phyloP scores from a whole-genome alignment of 2,113 vertebrate genomes.

The Corythornis cristatus region DNA sequence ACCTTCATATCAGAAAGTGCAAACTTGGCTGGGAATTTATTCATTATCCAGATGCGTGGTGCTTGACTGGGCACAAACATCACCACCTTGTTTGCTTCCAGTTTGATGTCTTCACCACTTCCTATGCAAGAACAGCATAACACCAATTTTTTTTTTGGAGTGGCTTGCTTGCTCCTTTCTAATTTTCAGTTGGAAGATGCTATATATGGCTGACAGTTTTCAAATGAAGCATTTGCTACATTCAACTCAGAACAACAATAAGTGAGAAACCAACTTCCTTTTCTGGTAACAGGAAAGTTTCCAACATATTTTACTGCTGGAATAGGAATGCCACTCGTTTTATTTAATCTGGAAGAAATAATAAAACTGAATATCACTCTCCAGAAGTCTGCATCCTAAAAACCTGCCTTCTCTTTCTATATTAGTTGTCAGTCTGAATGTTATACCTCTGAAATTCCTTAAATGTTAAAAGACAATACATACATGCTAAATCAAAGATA shows the following conservation, averaged over 20 bases:
- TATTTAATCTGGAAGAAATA: background rate
- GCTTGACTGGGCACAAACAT: conserved; percentile 19
- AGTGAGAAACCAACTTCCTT: background rate
- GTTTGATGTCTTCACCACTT: conserved; percentile 43
- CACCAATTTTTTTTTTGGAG: conserved; percentile 1
- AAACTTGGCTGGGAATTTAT: conserved; percentile 28
- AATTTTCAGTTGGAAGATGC: conserved; percentile 1
- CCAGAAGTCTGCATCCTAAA: background rate
- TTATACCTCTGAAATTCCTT: background rate
- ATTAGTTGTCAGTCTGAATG: background rate
- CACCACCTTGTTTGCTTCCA: conserved; percentile 39
- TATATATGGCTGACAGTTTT: conserved; percentile 9
- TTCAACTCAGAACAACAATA: conserved; percentile 23
- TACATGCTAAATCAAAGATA: background rate
- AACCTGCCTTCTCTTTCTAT: background rate
- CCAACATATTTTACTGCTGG: background rate
- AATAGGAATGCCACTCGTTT: background rate
- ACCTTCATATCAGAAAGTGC: background rate
- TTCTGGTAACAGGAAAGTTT: background rate
- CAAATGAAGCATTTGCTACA: conserved; percentile 7
- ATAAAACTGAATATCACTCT: background rate
- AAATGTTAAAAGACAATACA: background rate
- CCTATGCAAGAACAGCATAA: background rate
- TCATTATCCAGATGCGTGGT: conserved; percentile 32
- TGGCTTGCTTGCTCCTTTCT: background rate